These are phyloP conservation scores for Rhynchomys soricoides DNA, from an alignment of 2,113 vertebrate genomes.

Conservation along the genomic window DNA sequence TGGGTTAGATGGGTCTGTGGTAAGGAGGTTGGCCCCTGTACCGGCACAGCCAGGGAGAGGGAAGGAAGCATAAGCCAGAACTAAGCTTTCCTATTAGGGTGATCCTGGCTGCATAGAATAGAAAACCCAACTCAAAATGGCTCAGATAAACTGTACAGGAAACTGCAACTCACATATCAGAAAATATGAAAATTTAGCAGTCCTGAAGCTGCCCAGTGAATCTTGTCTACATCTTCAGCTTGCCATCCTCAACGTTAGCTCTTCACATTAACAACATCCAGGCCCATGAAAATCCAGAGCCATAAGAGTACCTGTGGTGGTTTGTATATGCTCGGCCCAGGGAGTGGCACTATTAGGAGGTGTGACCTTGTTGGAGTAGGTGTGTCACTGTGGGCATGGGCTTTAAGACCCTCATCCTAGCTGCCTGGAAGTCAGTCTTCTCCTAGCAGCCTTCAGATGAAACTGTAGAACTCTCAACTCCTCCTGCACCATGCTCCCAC, in stretches of 20 bases:
- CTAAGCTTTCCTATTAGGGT: background rate
- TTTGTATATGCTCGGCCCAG: no score
- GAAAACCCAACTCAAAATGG: slow-evolving; percentile 25
- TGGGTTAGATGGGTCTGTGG: no score
- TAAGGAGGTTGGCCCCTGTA: no score
- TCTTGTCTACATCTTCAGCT: background rate
- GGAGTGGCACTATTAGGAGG: no score
- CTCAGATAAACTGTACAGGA: background rate
- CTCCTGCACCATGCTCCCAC: no score
- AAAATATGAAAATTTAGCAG: background rate
- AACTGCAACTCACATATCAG: background rate
- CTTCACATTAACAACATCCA: background rate
- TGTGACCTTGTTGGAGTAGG: no score
- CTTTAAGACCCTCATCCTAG: no score
- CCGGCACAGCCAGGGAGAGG: background rate
- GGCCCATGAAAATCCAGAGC: background rate
- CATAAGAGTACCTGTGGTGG: background rate
- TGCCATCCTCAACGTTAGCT: background rate
- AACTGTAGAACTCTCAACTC: no score
- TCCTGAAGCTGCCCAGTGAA: background rate
- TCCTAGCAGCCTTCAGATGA: no score
- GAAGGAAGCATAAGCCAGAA: background rate
- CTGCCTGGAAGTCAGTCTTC: no score
- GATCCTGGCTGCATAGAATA: background rate
- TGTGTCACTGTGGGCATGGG: no score